Conservation (phyloP, 2,797 vertebrate species). For the Gymnocypris eckloni region DNA sequence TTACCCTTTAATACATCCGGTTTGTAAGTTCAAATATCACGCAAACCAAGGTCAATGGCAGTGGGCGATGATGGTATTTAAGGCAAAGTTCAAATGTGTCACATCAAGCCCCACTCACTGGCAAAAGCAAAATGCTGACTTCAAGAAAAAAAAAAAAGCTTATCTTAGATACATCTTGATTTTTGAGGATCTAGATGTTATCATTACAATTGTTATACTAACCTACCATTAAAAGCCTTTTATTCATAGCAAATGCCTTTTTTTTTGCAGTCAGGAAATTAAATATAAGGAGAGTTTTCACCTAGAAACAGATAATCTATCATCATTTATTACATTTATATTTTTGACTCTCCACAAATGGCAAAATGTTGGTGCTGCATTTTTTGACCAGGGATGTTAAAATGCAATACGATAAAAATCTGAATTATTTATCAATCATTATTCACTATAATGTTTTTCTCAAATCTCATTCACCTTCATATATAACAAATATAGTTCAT, state of each 20-base stretch:
- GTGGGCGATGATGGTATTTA: constrained; percentile 31
- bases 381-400: background rate
- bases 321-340: background rate
- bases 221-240: background rate
- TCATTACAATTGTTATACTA: background rate
- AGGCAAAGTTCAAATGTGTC: constrained; percentile 35
- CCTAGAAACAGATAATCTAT: background rate
- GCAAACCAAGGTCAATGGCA: constrained; percentile 18
- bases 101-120: background rate
- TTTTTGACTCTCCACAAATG: background rate
- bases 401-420: background rate
- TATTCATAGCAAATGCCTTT: background rate
- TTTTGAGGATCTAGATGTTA: background rate
- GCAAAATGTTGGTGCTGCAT: background rate
- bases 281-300: background rate
- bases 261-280: background rate
- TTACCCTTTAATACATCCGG: constrained; percentile 9
- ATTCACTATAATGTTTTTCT: background rate
- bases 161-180: background rate
- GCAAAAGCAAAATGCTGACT: background rate
- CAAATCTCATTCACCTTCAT: background rate
- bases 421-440: background rate
- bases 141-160: too few species aligned
- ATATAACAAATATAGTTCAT: too few species aligned
- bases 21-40: constrained; percentile 12